phyloP scores from a whole-genome alignment of 2,113 vertebrate species.

The Chaetorhynchus papuensis region DNA sequence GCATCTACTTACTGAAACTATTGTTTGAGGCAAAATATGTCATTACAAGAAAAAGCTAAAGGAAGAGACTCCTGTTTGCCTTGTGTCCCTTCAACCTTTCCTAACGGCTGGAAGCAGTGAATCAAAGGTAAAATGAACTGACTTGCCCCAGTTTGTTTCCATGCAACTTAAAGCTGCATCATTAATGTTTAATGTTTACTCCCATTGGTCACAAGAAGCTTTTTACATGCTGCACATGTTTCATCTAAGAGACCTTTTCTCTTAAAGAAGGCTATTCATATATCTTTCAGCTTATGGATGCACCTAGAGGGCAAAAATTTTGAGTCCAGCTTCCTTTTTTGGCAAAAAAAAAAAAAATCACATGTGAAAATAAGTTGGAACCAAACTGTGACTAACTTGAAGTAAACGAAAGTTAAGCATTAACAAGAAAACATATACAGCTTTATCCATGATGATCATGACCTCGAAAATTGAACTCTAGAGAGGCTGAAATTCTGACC shows the following conservation, averaged over 20 bases:
- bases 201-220: conserved; percentile 10
- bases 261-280: background rate
- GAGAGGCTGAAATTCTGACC: background rate
- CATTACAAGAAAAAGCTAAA: background rate
- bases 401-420: background rate
- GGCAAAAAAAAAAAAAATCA: background rate
- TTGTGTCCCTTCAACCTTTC: conserved; percentile 4
- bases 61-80: background rate
- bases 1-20: background rate
- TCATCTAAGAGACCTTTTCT: background rate
- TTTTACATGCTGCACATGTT: background rate
- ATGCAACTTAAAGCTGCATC: conserved; percentile 48
- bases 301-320: background rate
- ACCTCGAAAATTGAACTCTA: background rate
- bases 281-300: background rate
- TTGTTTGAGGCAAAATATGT: background rate
- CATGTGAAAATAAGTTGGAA: background rate
- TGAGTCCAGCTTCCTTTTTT: background rate
- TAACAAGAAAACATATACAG: background rate
- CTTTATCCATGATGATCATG: rapidly evolving
- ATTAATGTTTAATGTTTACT: conserved; percentile 67
- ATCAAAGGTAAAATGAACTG: conserved; percentile 71
- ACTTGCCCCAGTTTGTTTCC: conserved; percentile 66
- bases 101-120: conserved; percentile 39
- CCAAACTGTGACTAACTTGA: background rate